Evolutionary conservation across 2,888 invertebrate genomes (phyloP), one percentile per base, ranked within the genome.

Genomic region (Torymus texanus): DNA sequence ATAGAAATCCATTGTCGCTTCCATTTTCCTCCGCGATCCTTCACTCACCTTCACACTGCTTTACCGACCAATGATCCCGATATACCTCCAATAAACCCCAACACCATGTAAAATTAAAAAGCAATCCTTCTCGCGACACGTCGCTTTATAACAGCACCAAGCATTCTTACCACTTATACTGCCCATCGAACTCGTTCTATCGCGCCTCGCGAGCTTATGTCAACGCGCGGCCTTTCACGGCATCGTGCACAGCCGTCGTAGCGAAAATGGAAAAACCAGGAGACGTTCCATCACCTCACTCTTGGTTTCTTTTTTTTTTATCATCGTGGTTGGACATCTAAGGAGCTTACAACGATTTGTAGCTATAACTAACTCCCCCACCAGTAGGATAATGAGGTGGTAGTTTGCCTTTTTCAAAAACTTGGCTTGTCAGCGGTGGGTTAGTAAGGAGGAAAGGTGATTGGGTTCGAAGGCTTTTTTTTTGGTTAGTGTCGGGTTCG

Each of bases 211-310:
- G 51, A 24, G 29, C 62, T 75, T 75, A 62, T 75, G 71, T 77
- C 71, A 65, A 41, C 41, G 24, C 21, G 14, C 51, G 29, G 66
- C 24, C 13, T 61, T 53, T 24, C 50, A 10, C 18, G 71, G 41
- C n/a, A 65, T 18, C 5, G 29, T 3, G 24, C 29, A 5, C 29
- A 29, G 78, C 79, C 29, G 72, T 16, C n/a, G 50, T 78, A 82
- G 85, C 78, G 80, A 85, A 87, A 85, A 86, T 85, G 86, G 86
- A 77, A 85, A 83, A 73, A 53, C 29, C 18, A 16, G 29, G 41
- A 8, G 41, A 41, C 41, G 41, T 41, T 58, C 18, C 13, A 14
- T 50, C 41, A 41, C 41, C 14, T 50, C 12, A 18, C 51, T 55
- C 29, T n/a, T 21, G 41, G 4, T 65, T 13, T 63, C 58, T 66